Conservation (phyloP, 2,113 vertebrate species). For the Taurulus bubalis region DNA sequence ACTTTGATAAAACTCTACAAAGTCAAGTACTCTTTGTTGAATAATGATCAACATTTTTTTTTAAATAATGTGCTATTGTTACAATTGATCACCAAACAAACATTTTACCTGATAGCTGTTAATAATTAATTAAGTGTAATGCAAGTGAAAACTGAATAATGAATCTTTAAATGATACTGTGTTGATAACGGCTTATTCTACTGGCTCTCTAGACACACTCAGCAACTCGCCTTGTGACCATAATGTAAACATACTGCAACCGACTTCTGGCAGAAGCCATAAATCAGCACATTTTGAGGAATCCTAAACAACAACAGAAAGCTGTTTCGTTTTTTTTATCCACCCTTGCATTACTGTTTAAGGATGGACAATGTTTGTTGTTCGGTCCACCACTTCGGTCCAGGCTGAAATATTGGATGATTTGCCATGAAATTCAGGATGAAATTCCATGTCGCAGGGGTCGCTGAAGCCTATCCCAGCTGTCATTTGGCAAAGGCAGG, state of each 20-base stretch:
- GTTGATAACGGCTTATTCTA: background rate
- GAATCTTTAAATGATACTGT: background rate
- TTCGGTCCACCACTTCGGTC: background rate
- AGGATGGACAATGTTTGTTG: background rate
- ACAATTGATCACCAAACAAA: background rate
- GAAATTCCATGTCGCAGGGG: background rate
- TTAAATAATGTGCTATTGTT: background rate
- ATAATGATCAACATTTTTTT: background rate
- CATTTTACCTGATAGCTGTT: background rate
- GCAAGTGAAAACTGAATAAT: background rate
- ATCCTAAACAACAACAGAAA: background rate
- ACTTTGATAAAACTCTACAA: background rate
- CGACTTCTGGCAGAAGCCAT: constrained; percentile 1
- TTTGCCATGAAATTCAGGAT: background rate
- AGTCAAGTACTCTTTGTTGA: background rate
- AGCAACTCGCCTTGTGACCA: constrained; percentile 13
- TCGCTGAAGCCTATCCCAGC: too few relatives aligned
- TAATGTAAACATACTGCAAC: background rate
- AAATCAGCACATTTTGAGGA: constrained; percentile 12
- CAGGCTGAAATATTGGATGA: background rate
- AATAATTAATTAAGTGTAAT: background rate
- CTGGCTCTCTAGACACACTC: background rate
- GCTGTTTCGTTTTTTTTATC: background rate
- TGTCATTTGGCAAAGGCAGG: too few relatives aligned
- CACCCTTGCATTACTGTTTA: background rate